Evolutionary conservation across 2,888 invertebrate genomes (phyloP).

Genomic region (Orthosia gracilis): DNA sequence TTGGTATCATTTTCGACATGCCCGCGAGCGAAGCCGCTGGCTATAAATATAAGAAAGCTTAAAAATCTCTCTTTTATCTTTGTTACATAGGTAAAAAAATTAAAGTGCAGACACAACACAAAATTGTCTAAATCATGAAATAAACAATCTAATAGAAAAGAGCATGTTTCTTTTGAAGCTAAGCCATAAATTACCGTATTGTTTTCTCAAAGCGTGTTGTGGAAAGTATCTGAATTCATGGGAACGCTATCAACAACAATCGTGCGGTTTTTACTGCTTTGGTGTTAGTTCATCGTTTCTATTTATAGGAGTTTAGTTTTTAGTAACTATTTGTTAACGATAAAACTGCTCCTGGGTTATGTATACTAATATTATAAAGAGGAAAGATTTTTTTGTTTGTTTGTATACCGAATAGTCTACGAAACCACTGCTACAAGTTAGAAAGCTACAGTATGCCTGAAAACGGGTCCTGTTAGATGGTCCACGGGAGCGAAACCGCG

Average conservation of each 20-base stretch:
- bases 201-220: slow-evolving; percentile 22
- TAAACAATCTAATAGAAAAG: not conserved
- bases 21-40: too few relatives aligned
- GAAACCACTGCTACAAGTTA: too few relatives aligned
- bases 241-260: slow-evolving; percentile 33
- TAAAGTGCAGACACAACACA: not conserved
- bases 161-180: not conserved
- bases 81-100: not conserved
- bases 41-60: too few relatives aligned
- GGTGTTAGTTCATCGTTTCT: slow-evolving; percentile 36
- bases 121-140: not conserved
- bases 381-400: too few relatives aligned
- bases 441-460: too few relatives aligned
- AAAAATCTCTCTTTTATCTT: too few relatives aligned
- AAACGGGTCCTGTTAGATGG: too few relatives aligned
- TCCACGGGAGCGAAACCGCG: too few relatives aligned
- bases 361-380: too few relatives aligned
- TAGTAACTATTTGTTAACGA: slow-evolving; percentile 32
- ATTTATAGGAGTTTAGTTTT: slow-evolving; percentile 33
- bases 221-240: slow-evolving; percentile 28
- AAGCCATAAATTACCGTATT: slow-evolving; percentile 11
- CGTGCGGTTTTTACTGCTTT: slow-evolving; percentile 43
- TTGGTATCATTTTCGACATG: too few relatives aligned
- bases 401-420: too few relatives aligned
- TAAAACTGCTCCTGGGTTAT: slow-evolving; percentile 26